Evolutionary conservation across 2,888 invertebrate genomes (phyloP).

Genomic region (Plagiodera versicolora): DNA sequence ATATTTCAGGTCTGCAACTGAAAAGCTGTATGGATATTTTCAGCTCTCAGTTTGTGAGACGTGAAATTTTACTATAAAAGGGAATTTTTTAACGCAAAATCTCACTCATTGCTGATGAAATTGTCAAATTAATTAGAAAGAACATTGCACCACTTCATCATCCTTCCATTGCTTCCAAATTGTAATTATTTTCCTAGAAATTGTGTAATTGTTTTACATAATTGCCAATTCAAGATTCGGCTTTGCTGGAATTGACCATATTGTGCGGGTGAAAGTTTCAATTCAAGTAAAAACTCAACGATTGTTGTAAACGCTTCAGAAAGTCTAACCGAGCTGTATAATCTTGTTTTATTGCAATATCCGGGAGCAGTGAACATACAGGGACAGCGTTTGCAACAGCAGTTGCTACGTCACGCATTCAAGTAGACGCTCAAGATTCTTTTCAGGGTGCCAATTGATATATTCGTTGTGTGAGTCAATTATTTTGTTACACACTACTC

Average conservation of each 20-base stretch:
- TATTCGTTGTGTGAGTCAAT: too few relatives aligned
- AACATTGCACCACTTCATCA: too few relatives aligned
- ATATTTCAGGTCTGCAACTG: too few relatives aligned
- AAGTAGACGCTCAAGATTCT: too few relatives aligned
- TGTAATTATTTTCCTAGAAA: not conserved
- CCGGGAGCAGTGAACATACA: constrained; percentile 1
- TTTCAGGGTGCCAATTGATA: too few relatives aligned
- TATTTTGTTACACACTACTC: too few relatives aligned
- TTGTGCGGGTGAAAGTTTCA: not conserved
- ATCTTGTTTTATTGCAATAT: not conserved
- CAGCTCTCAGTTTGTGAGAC: too few relatives aligned
- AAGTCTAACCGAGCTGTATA: not conserved
- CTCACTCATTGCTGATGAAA: too few relatives aligned
- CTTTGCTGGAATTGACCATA: not conserved
- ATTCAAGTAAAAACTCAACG: not conserved
- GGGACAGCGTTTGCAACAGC: not conserved
- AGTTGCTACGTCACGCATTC: not conserved
- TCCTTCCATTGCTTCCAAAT: not conserved
- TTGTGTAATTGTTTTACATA: not conserved
- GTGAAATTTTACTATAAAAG: too few relatives aligned
- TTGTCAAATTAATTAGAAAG: too few relatives aligned
- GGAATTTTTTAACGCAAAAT: too few relatives aligned
- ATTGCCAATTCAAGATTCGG: not conserved
- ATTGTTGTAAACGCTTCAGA: not conserved
- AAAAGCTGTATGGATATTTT: too few relatives aligned